A percentile compares a stretch with the other conserved stretches of the same genome.
Evolutionary conservation across 2,113 vertebrate species (phyloP).

Genomic region (Naja naja): DNA sequence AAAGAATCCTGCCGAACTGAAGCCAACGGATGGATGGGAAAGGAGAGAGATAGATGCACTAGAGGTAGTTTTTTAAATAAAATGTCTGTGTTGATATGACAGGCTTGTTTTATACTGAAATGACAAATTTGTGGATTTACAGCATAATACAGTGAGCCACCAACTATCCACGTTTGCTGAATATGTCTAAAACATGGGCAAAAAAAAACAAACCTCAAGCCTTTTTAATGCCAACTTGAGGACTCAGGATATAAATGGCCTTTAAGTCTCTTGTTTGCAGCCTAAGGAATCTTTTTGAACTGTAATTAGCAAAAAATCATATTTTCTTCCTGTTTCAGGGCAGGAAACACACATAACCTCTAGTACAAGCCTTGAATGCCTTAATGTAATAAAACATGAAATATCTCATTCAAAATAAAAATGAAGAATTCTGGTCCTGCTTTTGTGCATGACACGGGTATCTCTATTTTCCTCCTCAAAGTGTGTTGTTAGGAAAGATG

Average conservation of each 20-base stretch:
- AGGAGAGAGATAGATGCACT: not conserved
- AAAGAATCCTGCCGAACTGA: not conserved
- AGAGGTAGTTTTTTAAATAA: not conserved
- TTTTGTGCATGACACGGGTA: not conserved
- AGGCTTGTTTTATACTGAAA: not conserved
- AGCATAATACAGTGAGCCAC: not conserved
- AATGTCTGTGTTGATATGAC: not conserved
- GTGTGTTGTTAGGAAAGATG: not conserved
- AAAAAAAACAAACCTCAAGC: not conserved
- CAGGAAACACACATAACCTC: not conserved
- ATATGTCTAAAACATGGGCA: not conserved
- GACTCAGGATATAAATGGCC: not conserved
- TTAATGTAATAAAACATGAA: not conserved
- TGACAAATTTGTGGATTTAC: not conserved
- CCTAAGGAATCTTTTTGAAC: not conserved
- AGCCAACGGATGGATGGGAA: not conserved
- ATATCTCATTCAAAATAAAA: not conserved
- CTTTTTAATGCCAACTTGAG: not conserved
- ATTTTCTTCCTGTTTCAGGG: not conserved
- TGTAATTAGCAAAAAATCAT: not conserved
- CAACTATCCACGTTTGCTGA: not conserved
- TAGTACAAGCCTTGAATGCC: not conserved
- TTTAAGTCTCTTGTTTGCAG: not conserved
- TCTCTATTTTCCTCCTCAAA: not conserved
- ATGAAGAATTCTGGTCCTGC: not conserved